These are phyloP conservation scores for Pollimyrus isidori DNA, from an alignment of 2,113 vertebrate species.

Conservation along the genomic window DNA sequence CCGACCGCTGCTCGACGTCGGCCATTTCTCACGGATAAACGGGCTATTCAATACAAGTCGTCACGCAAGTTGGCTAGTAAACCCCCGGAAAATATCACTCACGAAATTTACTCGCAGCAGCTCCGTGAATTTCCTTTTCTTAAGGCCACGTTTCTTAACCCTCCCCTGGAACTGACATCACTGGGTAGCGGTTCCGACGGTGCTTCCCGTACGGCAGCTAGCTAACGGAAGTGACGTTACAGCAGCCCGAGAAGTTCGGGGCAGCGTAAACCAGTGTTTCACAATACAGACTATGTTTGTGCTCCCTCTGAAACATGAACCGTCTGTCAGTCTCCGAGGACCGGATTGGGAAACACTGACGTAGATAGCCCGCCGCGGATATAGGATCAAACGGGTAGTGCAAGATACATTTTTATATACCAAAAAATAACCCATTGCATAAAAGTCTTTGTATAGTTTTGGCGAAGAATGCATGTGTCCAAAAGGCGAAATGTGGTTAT, in stretches of 20 bases:
- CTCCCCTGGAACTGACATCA: conserved; percentile 28
- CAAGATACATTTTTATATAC: neutral
- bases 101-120: conserved; percentile 17
- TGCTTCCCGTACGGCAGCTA: neutral
- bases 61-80: neutral
- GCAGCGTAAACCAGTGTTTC: neutral
- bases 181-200: neutral
- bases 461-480: neutral
- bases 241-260: neutral
- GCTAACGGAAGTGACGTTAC: conserved; percentile 13
- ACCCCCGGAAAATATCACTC: neutral
- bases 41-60: neutral
- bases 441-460: neutral
- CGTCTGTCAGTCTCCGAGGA: neutral
- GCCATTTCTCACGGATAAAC: conserved; percentile 45
- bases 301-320: neutral
- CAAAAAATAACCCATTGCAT: neutral
- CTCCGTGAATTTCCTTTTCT: conserved; percentile 12
- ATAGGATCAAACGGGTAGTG: neutral
- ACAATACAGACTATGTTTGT: neutral
- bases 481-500: neutral
- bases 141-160: conserved; percentile 65
- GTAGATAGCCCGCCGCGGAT: neutral
- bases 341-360: neutral
- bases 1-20: conserved; percentile 48